Conservation (phyloP, 2,797 vertebrate genomes). For the Adelosebastes latens region DNA sequence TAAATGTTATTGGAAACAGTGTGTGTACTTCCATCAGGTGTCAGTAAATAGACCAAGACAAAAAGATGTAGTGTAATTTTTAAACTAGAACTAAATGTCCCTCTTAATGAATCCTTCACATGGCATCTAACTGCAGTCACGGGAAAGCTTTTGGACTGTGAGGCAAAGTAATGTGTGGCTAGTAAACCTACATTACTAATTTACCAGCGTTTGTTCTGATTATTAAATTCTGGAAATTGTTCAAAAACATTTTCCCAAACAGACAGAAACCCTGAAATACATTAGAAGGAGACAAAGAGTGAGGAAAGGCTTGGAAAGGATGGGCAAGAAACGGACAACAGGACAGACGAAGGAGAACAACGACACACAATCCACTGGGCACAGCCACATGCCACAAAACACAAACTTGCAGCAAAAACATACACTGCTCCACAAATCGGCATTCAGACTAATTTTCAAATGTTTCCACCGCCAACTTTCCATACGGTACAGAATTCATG, state of each 20-base stretch:
- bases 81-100: not conserved
- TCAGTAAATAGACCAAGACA: not conserved
- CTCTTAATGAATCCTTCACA: not conserved
- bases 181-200: not conserved
- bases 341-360: slow-evolving; percentile 24
- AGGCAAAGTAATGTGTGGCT: not conserved
- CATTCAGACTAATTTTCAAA: not conserved
- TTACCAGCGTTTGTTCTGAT: not conserved
- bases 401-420: slow-evolving; percentile 12
- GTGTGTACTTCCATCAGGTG: not conserved
- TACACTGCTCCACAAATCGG: not conserved
- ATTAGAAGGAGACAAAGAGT: slow-evolving; percentile 55
- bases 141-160: not conserved
- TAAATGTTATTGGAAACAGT: not conserved
- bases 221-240: not conserved
- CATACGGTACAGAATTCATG: not conserved
- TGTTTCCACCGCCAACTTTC: not conserved
- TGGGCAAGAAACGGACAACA: slow-evolving; percentile 68
- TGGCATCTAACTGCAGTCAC: not conserved
- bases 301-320: slow-evolving; percentile 77
- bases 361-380: not conserved
- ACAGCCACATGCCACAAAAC: slow-evolving; percentile 31
- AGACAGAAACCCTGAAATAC: slow-evolving; percentile 69
- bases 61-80: not conserved
- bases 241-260: not conserved